phyloP scores from a whole-genome alignment of 2,113 vertebrate species.

The Urocynchramus pylzowi region DNA sequence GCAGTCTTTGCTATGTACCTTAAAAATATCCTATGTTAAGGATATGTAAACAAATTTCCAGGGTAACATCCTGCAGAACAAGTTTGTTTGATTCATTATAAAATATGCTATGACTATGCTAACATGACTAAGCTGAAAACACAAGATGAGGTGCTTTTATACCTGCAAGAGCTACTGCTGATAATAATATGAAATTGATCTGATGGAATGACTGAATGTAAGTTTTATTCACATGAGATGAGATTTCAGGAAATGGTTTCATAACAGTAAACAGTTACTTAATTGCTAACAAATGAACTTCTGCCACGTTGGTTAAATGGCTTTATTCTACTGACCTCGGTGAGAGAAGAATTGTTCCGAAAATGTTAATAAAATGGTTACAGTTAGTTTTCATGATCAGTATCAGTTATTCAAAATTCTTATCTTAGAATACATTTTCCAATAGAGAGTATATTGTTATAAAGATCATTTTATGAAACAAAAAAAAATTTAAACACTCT shows the following conservation, averaged over 20 bases:
- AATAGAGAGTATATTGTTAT: background rate
- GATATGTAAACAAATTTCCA: background rate
- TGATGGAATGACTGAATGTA: background rate
- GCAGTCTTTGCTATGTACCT: background rate
- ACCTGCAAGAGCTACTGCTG: background rate
- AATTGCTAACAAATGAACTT: conserved; percentile 24
- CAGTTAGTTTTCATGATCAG: background rate
- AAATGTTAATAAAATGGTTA: background rate
- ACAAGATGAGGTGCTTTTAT: background rate
- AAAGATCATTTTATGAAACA: background rate
- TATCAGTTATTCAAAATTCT: background rate
- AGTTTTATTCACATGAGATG: background rate
- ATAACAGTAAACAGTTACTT: background rate
- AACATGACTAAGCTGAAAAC: background rate
- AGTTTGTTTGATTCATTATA: background rate
- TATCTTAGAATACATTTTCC: background rate
- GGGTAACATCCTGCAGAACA: background rate
- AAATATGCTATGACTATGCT: background rate
- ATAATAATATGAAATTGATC: background rate
- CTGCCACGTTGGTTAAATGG: background rate
- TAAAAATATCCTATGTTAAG: background rate
- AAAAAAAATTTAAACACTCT: background rate
- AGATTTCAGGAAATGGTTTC: background rate
- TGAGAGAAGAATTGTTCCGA: background rate
- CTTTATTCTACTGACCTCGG: background rate